Base-by-base conservation (phyloP, 2,113 vertebrate species). In the Dryoscopus gambensis region DNA sequence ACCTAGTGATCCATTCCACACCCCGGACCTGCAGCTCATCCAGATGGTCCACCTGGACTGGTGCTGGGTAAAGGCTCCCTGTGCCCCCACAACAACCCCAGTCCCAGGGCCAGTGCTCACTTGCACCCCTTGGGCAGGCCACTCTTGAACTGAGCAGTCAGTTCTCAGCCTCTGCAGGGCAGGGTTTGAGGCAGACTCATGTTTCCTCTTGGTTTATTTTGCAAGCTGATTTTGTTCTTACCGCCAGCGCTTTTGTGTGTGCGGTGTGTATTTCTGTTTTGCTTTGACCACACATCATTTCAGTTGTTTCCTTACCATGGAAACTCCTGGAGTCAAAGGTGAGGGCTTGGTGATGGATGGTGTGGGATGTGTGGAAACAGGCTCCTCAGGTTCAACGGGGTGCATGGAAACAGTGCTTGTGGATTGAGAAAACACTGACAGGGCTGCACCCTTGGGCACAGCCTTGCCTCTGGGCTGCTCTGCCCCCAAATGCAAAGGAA, bases 1-100 rank as follows among this genome's bases (percentile, higher is more conserved):
- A 92, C 86, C 92, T 91, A 90, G 82, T 49, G 94, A 91, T 30
- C 13, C 21, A 7, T n/a, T 88, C 68, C 76, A 57, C 44, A 62
- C 2, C 22, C 21, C 1, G 7, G 71, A 25, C 25, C 37, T 30
- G 84, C 84, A 59, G 78, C 55, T 85, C 47, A 24, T 11, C 27
- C 68, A 11, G 11, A 10, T 13, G 35, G 10, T 56, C 9, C 63
- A 3, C 23, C 35, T 27, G 10, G 20, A 11, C 27, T 3, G 2
- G 9, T 27, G 50, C 28, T 30, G 23, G 46, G 13, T 8, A 2
- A 11, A 30, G 37, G 21, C 27, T 56, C 7, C 12, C 7, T n/a
- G 7, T 19, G 24, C 6, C 4, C 13, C 22, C n/a, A 22, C 46
- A 87, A 21, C 1, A 5, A 73, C 16, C 53, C 44, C 1, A 0